Percentiles rank a stretch among this genome's conserved stretches.
Conservation (phyloP, 2,113 vertebrate species). For the Oriolus oriolus region DNA sequence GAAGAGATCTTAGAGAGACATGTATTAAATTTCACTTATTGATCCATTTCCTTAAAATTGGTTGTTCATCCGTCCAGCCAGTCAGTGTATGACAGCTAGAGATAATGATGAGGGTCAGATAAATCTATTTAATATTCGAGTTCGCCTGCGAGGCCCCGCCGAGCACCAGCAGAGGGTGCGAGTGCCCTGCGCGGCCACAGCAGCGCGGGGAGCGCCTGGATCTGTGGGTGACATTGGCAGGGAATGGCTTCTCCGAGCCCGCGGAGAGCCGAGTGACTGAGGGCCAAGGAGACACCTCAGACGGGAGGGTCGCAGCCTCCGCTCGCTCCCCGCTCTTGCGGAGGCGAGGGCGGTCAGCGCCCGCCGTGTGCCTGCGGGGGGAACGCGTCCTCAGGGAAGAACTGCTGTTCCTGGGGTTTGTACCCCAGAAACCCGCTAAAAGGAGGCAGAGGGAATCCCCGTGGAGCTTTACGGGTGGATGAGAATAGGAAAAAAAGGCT, state of each 20-base stretch:
- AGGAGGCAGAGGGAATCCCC: background rate
- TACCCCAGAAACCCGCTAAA: fast-evolving
- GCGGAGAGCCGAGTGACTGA: fast-evolving
- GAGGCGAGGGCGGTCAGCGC: background rate
- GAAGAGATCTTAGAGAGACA: background rate
- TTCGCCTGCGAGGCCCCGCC: background rate
- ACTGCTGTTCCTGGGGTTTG: background rate
- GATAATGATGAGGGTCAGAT: background rate
- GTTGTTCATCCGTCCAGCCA: background rate
- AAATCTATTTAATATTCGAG: fast-evolving
- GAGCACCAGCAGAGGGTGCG: constrained; percentile 13
- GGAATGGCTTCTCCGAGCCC: background rate
- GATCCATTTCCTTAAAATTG: background rate
- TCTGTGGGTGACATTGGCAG: fast-evolving
- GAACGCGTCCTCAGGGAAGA: background rate
- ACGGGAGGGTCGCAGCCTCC: background rate
- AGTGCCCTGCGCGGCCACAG: background rate
- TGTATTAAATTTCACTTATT: background rate
- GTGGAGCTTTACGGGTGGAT: background rate
- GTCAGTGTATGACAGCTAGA: background rate
- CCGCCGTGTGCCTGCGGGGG: background rate
- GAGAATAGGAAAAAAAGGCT: background rate
- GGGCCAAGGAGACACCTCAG: fast-evolving
- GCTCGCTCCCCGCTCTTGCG: fast-evolving
- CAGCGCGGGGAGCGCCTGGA: fast-evolving